These are phyloP conservation scores for Apis cerana DNA, from an alignment of 1,140 invertebrate genomes.

Conservation along the genomic window DNA sequence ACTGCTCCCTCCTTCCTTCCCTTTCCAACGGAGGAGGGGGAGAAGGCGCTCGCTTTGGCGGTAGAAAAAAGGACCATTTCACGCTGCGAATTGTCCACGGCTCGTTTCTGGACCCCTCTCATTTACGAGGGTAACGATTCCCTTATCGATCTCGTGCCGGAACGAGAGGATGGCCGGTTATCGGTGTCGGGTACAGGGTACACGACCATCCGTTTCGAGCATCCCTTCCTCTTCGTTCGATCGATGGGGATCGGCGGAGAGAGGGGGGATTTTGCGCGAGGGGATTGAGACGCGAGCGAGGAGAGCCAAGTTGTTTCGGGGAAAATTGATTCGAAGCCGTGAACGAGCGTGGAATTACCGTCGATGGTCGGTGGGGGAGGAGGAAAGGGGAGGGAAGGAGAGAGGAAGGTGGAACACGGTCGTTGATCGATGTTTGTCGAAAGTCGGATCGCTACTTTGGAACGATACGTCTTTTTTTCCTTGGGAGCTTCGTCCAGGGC, in stretches of 20 bases:
- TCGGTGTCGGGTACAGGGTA: constrained; percentile 30
- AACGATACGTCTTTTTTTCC: not conserved
- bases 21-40: not conserved
- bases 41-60: constrained; percentile 52
- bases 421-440: constrained; percentile 14
- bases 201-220: not conserved
- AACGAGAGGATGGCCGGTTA: constrained; percentile 41
- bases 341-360: constrained; percentile 37
- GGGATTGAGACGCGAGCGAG: constrained; percentile 40
- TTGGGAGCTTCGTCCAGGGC: too few relatives aligned
- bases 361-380: not conserved
- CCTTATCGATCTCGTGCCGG: constrained; percentile 58
- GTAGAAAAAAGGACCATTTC: constrained; percentile 71
- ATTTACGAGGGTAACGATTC: constrained; percentile 53
- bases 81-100: constrained; percentile 75
- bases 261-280: not conserved
- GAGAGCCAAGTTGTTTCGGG: constrained; percentile 24
- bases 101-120: constrained; percentile 66
- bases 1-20: constrained; percentile 36
- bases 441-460: constrained; percentile 20
- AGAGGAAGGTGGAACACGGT: not conserved
- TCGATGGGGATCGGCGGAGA: too few relatives aligned
- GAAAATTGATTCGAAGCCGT: constrained; percentile 42
- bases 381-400: too few relatives aligned
- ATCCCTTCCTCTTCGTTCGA: not conserved